Base-by-base conservation (phyloP, 2,888 invertebrate genomes). In the Strigamia maritima region DNA sequence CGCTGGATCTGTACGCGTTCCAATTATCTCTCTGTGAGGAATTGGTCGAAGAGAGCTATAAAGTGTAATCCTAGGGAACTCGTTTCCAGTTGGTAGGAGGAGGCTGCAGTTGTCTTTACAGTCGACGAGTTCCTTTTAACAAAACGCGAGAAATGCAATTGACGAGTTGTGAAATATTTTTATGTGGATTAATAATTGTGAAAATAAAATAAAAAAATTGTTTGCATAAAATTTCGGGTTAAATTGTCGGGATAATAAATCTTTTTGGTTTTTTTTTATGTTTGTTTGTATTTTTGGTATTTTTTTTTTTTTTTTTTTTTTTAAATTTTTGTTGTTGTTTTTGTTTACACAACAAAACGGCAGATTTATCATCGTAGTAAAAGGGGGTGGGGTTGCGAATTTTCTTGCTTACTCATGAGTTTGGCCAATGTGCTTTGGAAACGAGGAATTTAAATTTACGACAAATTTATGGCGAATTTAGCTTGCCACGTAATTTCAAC, bases 21-120 rank as follows among this genome's bases (percentile, higher is more conserved):
- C 70, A 70, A 70, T 70, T 70, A 70, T 70, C 70, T 10, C 70
- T 70, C 70, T 14, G 26, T 70, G 70, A 70, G 70, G 28, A 70
- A 70, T 70, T 70, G 26, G 70, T 70, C 26, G 24, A 12, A 26
- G 70, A 70, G 28, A 70, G 70, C 70, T 70, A 26, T 70, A 70
- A 70, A 70, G 28, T 28, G 24, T 70, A 70, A 70, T 70, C 70
- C 70, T 70, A 28, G 26, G 70, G 26, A 70, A 26, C 70, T 70
- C 26, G 28, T 70, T 70, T 70, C 70, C 60, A 65, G 60, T 65
- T 65, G 54, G 19, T 19, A 54, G 19, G 19, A 19, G 54, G 70
- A n/a, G 60, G 60, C 4, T 60, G 19, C 14, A 26, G n/a, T 70
- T 70, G 24, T 49, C 49, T 49, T 49, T 49, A 49, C 19, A 49